Conservation (phyloP, 2,797 vertebrate genomes). For the Falco naumanni region DNA sequence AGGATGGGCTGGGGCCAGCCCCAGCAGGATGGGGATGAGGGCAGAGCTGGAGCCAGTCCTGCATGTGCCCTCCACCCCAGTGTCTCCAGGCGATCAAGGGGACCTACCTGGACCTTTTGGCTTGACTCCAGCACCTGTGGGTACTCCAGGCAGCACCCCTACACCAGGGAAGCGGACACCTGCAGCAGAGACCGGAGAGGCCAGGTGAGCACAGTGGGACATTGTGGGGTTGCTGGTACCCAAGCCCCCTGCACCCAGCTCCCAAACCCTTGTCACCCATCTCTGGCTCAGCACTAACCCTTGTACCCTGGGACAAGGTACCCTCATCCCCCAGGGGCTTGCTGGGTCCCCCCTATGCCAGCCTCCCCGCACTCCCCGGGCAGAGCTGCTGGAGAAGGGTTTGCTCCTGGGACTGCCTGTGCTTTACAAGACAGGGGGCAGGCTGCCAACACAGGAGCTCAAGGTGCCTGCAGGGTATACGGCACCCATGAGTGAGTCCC, state of each 20-base stretch:
- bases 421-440: too few relatives aligned
- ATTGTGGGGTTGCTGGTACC: fast-evolving
- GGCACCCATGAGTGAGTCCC: background rate
- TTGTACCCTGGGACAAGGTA: background rate
- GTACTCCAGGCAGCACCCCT: slow-evolving; percentile 92
- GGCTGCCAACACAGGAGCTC: background rate
- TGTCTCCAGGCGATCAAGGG: background rate
- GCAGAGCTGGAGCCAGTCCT: background rate
- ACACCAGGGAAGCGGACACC: slow-evolving; percentile 79
- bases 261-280: background rate
- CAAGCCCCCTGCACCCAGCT: background rate
- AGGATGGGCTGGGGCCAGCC: background rate
- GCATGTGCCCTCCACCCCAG: background rate
- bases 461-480: background rate
- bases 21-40: background rate
- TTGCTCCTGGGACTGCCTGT: background rate
- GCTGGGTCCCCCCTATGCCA: background rate
- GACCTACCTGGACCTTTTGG: slow-evolving; percentile 86
- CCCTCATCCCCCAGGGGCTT: fast-evolving
- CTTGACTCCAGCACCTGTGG: slow-evolving; percentile 88
- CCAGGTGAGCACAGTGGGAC: background rate
- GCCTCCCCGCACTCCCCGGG: fast-evolving
- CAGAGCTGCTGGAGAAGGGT: background rate
- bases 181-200: background rate
- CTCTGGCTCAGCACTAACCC: background rate